Base-by-base conservation (phyloP, 2,113 vertebrate genomes). In the Ardeotis arabs region DNA sequence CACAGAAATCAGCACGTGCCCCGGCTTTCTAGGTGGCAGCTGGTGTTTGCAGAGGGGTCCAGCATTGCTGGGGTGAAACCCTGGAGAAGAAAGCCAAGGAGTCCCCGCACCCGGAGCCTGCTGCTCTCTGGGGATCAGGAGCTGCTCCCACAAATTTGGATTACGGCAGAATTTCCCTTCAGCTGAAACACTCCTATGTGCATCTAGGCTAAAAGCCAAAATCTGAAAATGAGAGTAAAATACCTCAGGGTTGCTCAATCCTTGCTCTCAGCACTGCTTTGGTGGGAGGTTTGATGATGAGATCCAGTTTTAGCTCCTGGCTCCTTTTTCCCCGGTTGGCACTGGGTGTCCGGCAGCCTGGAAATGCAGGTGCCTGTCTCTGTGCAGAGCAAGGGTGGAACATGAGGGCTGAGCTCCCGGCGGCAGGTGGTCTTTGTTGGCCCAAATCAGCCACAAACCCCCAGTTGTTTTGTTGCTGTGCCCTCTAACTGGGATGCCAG, bases 371-470 rank as follows among this genome's bases (percentile, higher is more conserved):
- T 55, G 33, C 50, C 35, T 20, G 0, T 4, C 74, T 10, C 52
- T 24, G 45, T 62, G 1, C 15, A 1, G 14, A 23, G 45, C 1
- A 0, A 59, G 63, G 58, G 21, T 1, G 2, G 68, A 25, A 53
- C 25, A 19, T 45, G 91, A 25, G 52, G 50, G 77, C 2, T 0
- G 1, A 66, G 73, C 53, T 92, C 58, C 28, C 1, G 0, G 49
- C 3, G 1, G 52, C 0, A 1, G 75, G 37, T 24, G 37, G 80
- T 72, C 63, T 44, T 14, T 12, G 27, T 5, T 6, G 37, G 39
- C 55, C n/a, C 11, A 73, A 86, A 21, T 27, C 83, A 77, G 20
- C 28, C 74, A 60, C 2, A 0, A 27, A 8, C 3, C 22, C 13
- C 33, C 31, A 5, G 3, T 10, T 22, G 12, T 35, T 33, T 50